phyloP scores from a whole-genome alignment of 2,797 vertebrate genomes.

The Lagodon rhomboides region DNA sequence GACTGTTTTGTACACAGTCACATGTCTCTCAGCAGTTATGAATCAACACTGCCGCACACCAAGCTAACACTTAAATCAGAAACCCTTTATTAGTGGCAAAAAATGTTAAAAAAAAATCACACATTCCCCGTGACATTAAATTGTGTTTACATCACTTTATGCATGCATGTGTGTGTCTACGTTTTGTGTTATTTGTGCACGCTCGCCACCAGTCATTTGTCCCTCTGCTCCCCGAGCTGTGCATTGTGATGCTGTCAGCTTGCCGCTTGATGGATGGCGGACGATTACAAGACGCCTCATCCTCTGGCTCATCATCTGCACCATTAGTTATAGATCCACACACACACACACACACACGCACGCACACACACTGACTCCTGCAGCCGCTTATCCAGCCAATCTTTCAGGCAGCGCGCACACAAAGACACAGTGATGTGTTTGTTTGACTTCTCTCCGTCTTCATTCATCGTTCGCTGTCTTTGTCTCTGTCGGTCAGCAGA shows the following conservation, averaged over 20 bases:
- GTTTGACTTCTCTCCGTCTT: slow-evolving; percentile 2
- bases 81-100: slow-evolving; percentile 13
- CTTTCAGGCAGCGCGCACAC: slow-evolving; percentile 17
- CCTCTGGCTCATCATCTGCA: slow-evolving; percentile 64
- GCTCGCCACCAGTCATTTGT: slow-evolving; percentile 30
- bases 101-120: background rate
- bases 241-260: slow-evolving; percentile 75
- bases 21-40: background rate
- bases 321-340: slow-evolving; percentile 74
- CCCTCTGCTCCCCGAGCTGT: slow-evolving; percentile 29
- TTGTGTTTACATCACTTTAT: slow-evolving; percentile 37
- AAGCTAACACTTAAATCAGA: slow-evolving; percentile 1
- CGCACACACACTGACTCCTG: slow-evolving; percentile 1
- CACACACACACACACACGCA: slow-evolving; percentile 5
- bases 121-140: slow-evolving; percentile 13
- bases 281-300: slow-evolving; percentile 60
- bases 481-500: slow-evolving; percentile 13
- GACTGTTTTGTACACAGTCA: slow-evolving; percentile 8
- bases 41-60: slow-evolving; percentile 1
- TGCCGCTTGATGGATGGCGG: slow-evolving; percentile 72
- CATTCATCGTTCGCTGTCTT: slow-evolving; percentile 12
- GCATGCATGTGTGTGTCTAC: slow-evolving; percentile 5
- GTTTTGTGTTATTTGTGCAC: slow-evolving; percentile 15
- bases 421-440: slow-evolving; percentile 24
- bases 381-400: slow-evolving; percentile 26